Base-by-base conservation (phyloP, 2,888 invertebrate species). In the Coelinius sp. region DNA sequence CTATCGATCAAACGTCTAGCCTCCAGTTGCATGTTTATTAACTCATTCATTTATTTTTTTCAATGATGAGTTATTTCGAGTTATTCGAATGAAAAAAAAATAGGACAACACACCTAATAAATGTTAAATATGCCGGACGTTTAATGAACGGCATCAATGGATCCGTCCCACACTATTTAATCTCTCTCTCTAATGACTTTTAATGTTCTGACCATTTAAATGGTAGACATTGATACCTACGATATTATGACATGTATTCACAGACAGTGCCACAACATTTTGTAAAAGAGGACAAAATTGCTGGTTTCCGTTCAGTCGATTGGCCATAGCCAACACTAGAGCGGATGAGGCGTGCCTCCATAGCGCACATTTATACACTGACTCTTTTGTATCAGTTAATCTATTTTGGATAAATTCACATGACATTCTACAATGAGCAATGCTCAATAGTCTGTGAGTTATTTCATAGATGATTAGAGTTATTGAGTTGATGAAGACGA, bases 271-370 rank as follows among this genome's bases (percentile, higher is more conserved):
- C 73, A 59, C 68, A 76, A 73, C 78, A 77, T 78, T 78, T 80
- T 78, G 80, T 84, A 79, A 83, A 83, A 82, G 82, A 79, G 83
- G 77, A 79, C 83, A 86, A 87, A n/a, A 87, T 86, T 83, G 85
- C 77, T 73, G 68, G 78, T 79, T 85, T 87, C 86, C 86, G 85
- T 79, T 78, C 71, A 59, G 66, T 68, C 75, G 74, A 72, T 70
- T 74, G 73, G 65, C 71, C 64, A 68, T 46, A 71, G 68, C 78
- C 81, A 80, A 85, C 82, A 82, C 81, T 81, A 80, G 80, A 85
- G 84, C 86, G 86, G 86, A 83, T 82, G 81, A 86, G 85, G 86
- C 82, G 83, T 83, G 86, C 86, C 86, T 75, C 71, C 79, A 41
- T 41, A 63, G 38, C 41, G 63, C 38, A 12, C 38, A 81, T 85